phyloP scores from a whole-genome alignment of 1,140 invertebrate species.

The Eupeodes corollae region DNA sequence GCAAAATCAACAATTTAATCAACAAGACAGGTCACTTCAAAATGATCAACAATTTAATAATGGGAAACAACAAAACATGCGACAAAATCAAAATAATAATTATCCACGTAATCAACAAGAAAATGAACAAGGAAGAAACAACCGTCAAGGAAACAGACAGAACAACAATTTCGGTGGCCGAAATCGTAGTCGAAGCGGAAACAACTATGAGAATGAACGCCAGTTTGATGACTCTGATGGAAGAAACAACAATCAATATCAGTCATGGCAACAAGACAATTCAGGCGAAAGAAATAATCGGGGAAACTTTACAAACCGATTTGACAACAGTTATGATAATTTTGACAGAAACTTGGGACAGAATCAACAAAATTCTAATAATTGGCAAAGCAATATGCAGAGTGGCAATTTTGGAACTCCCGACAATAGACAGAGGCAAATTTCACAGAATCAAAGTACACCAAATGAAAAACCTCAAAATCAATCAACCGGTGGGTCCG shows the following conservation, averaged over 20 bases:
- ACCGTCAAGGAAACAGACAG: too few species aligned
- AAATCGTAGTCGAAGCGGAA: conserved; percentile 12
- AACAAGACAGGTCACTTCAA: neutral
- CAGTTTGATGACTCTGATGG: conserved; percentile 1
- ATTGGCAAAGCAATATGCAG: too few species aligned
- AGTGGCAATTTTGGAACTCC: conserved; percentile 9
- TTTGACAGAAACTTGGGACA: too few species aligned
- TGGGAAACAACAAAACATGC: neutral
- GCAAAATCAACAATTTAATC: conserved; percentile 12
- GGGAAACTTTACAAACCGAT: too few species aligned
- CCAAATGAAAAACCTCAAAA: neutral
- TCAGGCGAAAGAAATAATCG: too few species aligned
- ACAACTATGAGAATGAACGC: conserved; percentile 6
- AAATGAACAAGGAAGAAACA: too few species aligned
- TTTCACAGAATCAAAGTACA: conserved; percentile 4
- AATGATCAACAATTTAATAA: too few species aligned
- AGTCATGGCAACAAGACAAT: too few species aligned
- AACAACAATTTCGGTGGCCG: conserved; percentile 1
- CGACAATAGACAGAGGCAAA: conserved; percentile 5
- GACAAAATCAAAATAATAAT: conserved; percentile 8
- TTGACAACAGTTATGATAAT: too few species aligned
- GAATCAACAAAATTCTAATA: too few species aligned
- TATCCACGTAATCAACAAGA: neutral
- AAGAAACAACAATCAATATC: neutral
- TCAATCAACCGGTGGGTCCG: conserved; percentile 37